Base-by-base conservation (phyloP, 2,888 invertebrate genomes). In the Leucoptera coffeella region DNA sequence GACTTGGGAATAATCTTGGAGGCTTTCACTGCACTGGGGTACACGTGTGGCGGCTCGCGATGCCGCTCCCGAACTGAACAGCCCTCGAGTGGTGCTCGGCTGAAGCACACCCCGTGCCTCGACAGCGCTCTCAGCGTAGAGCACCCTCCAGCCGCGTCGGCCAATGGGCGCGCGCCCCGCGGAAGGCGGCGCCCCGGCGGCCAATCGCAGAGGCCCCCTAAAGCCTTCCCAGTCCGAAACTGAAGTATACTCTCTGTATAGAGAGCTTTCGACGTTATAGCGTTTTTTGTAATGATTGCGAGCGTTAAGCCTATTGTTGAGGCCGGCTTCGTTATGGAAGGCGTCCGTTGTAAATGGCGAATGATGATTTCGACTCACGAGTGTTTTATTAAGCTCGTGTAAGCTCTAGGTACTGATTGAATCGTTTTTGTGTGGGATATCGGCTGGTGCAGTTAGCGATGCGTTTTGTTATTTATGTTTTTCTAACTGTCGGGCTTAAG, bases 291-390 rank as follows among this genome's bases (percentile, higher is more conserved):
- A 67, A 67, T 69, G 61, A 67, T 67, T 64, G 55, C 57, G 60
- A 56, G 62, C 62, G 61, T 59, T 69, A 67, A 69, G 67, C 61
- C 67, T 57, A 65, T 67, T 69, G 67, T 69, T 62, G 65, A 67
- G 47, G 55, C 56, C 51, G 51, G 55, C 60, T 59, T 58, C 60
- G 60, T 62, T 62, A 65, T 64, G 64, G 64, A 61, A 56, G 59
- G 6, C n/a, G n/a, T n/a, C 61, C 58, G 65, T 59, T 60, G 54
- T 48, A 55, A 64, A 62, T 54, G 52, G 52, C 48, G 57, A 59
- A 58, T 67, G 65, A 67, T 62, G 64, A 67, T 65, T 67, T 64
- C 65, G 58, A 57, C 56, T 64, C 60, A 64, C 44, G 60, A 65
- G 65, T 65, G 64, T 60, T 62, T 62, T 65, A 62, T 60, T 67